Percentiles rank a stretch among this genome's conserved stretches.
Evolutionary conservation across 2,888 invertebrate genomes (phyloP).

Genomic region (Pammene fasciana): DNA sequence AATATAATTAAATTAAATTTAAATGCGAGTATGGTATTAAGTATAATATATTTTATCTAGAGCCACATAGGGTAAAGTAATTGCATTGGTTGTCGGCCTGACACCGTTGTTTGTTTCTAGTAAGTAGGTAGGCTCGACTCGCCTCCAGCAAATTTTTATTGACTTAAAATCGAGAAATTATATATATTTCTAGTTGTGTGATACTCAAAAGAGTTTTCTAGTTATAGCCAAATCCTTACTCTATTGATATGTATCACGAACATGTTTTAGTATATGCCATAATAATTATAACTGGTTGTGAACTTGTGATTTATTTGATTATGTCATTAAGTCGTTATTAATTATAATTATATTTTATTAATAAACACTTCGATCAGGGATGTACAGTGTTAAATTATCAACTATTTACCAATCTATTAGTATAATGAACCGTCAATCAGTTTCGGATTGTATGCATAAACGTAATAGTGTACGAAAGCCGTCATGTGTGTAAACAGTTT

Average conservation of each 20-base stretch:
- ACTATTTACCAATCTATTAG: conserved; percentile 27
- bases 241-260: no score
- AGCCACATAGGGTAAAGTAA: neutral
- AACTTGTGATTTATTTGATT: neutral
- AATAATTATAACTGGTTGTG: neutral
- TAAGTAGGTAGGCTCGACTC: no score
- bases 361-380: conserved; percentile 18
- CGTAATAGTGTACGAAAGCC: conserved; percentile 14
- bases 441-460: conserved; percentile 9
- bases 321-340: conserved; percentile 15
- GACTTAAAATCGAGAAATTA: no score
- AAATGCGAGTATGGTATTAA: neutral
- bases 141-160: no score
- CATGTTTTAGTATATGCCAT: no score
- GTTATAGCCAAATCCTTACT: no score
- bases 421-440: conserved; percentile 31
- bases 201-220: no score
- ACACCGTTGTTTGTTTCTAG: no score
- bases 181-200: no score
- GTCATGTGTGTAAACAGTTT: conserved; percentile 19
- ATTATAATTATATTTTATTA: conserved; percentile 4
- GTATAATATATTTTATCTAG: neutral
- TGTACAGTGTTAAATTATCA: neutral
- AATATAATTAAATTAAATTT: neutral
- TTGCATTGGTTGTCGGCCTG: no score